Evolutionary conservation across 2,888 invertebrate genomes (phyloP).

Genomic region (Polydrusus cervinus): DNA sequence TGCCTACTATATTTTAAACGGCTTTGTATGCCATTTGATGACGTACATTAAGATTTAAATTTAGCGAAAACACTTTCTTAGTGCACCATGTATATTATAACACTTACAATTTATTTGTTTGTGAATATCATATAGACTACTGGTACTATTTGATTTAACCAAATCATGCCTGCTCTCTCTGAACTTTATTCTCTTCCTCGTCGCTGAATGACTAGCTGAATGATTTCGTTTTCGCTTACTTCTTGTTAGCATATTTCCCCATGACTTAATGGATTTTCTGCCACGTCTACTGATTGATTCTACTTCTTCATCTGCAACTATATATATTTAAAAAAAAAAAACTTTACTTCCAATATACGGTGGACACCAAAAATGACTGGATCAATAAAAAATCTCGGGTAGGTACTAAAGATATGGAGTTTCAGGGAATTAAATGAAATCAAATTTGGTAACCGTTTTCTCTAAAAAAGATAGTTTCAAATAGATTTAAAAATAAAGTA

Average conservation of each 20-base stretch:
- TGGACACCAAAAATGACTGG: no score
- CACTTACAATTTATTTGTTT: conserved; percentile 55
- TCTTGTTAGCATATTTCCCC: conserved; percentile 18
- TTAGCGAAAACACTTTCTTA: no score
- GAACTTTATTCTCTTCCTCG: conserved; percentile 18
- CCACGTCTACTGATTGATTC: not conserved
- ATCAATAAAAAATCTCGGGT: no score
- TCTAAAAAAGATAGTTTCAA: no score
- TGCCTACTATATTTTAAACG: no score
- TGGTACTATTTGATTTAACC: conserved; percentile 49
- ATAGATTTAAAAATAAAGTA: no score
- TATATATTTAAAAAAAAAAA: conserved; percentile 1
- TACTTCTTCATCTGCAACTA: conserved; percentile 23
- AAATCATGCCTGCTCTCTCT: conserved; percentile 14
- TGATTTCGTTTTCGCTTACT: conserved; percentile 34
- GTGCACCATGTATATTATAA: not conserved
- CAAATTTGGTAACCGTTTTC: no score
- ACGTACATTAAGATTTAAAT: no score
- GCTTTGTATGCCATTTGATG: no score
- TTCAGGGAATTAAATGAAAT: no score
- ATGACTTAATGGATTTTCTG: conserved; percentile 20
- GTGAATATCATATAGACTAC: conserved; percentile 55
- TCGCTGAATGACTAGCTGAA: conserved; percentile 12
- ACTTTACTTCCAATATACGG: no score
- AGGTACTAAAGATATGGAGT: no score